Evolutionary conservation across 2,888 invertebrate species (phyloP), one percentile per base, ranked within the genome.

Genomic region (Anaspis maculata): DNA sequence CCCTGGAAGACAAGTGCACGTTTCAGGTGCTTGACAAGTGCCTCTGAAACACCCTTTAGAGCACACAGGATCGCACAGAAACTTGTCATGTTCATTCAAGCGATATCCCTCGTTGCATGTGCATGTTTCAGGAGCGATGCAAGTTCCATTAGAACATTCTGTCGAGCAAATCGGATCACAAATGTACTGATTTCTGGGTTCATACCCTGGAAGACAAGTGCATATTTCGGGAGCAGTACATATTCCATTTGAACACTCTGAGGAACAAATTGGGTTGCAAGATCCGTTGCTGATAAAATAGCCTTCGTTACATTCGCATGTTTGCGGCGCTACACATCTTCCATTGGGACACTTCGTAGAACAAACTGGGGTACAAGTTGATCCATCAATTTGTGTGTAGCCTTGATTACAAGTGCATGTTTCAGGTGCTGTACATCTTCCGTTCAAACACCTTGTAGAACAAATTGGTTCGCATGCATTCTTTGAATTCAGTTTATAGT

Each of bases 81-180:
- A 25, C 10, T 25, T 7, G 10, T 25, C 10, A 9, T 25, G 6
- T 25, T 7, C 9, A 25, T 25, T 5, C 10, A 9, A 9, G 7
- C 10, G 5, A 11, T 9, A 25, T 7, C 25, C 25, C 10, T 32
- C 15, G 43, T 71, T 68, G 41, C 77, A 77, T 2, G 47, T 42
- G 34, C 68, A 66, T 2, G 29, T 44, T 13, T 61, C 54, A 0
- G 62, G 62, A 2, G 49, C 51, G 1, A 46, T 47, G 31, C 67
- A 67, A 9, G 37, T 30, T 9, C 66, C 64, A 32, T 65, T 25
- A 2, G 16, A 15, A 25, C 31, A 32, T 2, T 3, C 4, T 25
- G 6, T 15, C 4, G 25, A 16, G 19, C 31, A 32, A 11, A 25
- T 14, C 2, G 31, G 31, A 19, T 19, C 21, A 19, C 9, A 19